A percentile compares a stretch with the other conserved stretches of the same genome.
These are phyloP conservation scores for Zaprionus obscuricornis DNA, from an alignment of 2,888 invertebrate species.

Conservation along the genomic window DNA sequence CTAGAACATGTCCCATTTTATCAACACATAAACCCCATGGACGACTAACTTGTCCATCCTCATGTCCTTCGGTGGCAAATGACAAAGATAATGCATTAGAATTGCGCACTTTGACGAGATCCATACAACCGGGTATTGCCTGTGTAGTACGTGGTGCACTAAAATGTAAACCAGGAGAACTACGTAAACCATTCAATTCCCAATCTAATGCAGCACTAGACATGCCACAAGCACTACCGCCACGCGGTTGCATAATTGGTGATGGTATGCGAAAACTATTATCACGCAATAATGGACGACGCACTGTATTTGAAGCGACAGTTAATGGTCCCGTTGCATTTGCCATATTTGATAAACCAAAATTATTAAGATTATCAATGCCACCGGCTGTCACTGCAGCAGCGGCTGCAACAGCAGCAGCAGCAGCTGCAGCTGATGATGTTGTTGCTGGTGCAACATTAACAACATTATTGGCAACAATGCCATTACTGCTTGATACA, in stretches of 20 bases:
- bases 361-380: conserved; percentile 64
- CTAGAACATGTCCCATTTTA: conserved; percentile 93
- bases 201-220: conserved; percentile 76
- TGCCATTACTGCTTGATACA: conserved; percentile 64
- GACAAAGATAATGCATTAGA: conserved; percentile 84
- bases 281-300: conserved; percentile 80
- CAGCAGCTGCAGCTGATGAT: conserved; percentile 15
- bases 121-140: conserved; percentile 86
- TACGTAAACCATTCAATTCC: conserved; percentile 77
- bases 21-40: conserved; percentile 95
- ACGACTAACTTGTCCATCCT: conserved; percentile 90
- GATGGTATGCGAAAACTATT: conserved; percentile 75
- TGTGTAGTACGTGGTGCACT: conserved; percentile 82
- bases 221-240: conserved; percentile 73
- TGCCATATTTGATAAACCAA: conserved; percentile 50
- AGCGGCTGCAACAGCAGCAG: conserved; percentile 17
- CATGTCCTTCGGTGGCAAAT: conserved; percentile 92
- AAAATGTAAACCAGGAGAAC: conserved; percentile 78
- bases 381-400: conserved; percentile 2
- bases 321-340: conserved; percentile 42
- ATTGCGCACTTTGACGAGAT: conserved; percentile 84
- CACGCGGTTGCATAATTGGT: conserved; percentile 71
- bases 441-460: conserved; percentile 15
- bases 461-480: conserved; percentile 53
- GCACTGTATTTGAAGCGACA: conserved; percentile 57